Conservation (phyloP, 2,888 invertebrate genomes). For the Caenorhabditis virilis region DNA sequence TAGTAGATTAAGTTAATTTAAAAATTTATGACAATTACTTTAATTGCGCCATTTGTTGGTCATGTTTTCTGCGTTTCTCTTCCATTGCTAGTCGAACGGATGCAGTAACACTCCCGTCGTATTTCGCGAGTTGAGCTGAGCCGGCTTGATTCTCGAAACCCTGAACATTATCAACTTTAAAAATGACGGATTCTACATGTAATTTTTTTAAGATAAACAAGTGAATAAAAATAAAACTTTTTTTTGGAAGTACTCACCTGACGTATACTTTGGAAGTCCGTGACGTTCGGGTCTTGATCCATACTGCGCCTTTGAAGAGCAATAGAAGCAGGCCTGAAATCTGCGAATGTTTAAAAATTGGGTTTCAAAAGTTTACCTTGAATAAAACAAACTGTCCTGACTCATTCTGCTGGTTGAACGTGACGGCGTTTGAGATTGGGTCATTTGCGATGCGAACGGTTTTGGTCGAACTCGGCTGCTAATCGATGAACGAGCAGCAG, state of each 20-base stretch:
- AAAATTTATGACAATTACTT: slow-evolving; percentile 40
- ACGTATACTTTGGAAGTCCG: slow-evolving; percentile 41
- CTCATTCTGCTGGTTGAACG: slow-evolving; percentile 54
- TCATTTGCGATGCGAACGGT: slow-evolving; percentile 15
- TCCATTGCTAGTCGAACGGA: slow-evolving; percentile 64
- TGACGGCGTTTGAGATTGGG: slow-evolving; percentile 32
- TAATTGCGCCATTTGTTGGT: slow-evolving; percentile 53
- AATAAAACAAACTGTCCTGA: slow-evolving; percentile 47
- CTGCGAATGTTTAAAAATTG: no score
- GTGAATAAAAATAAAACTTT: no score
- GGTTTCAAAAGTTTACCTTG: no score
- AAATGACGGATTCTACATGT: no score
- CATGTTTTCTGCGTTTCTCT: slow-evolving; percentile 63
- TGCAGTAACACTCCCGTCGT: slow-evolving; percentile 43
- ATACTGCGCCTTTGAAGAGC: slow-evolving; percentile 31
- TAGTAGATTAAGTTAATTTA: not conserved
- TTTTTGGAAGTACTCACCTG: no score
- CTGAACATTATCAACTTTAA: no score
- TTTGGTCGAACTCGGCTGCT: slow-evolving; percentile 18
- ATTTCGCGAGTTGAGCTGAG: slow-evolving; percentile 22
- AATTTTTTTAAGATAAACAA: no score
- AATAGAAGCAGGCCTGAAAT: slow-evolving; percentile 33
- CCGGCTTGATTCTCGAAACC: slow-evolving; percentile 33
- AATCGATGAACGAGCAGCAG: slow-evolving; percentile 44
- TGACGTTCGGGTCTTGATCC: slow-evolving; percentile 38